Base-by-base conservation (phyloP, 1,140 invertebrate genomes). In the Phthorimaea operculella region DNA sequence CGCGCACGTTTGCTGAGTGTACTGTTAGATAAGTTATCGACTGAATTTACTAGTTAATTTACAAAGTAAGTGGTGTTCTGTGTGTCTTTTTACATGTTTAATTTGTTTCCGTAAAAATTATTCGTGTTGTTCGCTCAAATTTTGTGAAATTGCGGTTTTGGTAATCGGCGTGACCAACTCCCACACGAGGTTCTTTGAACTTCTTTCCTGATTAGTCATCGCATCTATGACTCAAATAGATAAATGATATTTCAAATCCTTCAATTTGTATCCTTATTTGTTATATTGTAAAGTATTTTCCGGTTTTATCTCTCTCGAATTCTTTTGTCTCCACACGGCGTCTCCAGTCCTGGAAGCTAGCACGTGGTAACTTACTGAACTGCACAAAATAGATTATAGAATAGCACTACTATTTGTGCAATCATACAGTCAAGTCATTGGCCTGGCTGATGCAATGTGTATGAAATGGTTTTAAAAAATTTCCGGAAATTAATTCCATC, bases 1-100 rank as follows among this genome's bases (percentile, higher is more conserved):
- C 78, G 78, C 78, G 76, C 81, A 84, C 79, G 60, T 78, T 80
- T 81, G 78, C 79, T 74, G 75, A 82, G 78, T 71, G 72, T 67
- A 72, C 72, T 71, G 66, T 67, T 73, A 70, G 64, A 50, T 68
- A 74, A 76, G 66, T 78, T 70, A 71, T 68, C 72, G 62, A 69
- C 63, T 69, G 66, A 66, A 52, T 57, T 60, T 63, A 67, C 58
- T 54, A 65, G 52, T 52, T 61, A 67, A 72, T 55, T 61, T 59
- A 68, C 61, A 79, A 66, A 70, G 80, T 83, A 67, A 82, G 79
- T 81, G 63, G 45, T 39, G 11, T 45, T 57, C 11, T n/a, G 57
- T n/a, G 6, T 51, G 48, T 59, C 52, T 55, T 63, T 34, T 57
- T 52, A 9, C 4, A 8, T 62, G 47, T 59, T 53, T 49, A 44